Evolutionary conservation across 2,888 invertebrate species (phyloP).

Genomic region (Myathropa florea): DNA sequence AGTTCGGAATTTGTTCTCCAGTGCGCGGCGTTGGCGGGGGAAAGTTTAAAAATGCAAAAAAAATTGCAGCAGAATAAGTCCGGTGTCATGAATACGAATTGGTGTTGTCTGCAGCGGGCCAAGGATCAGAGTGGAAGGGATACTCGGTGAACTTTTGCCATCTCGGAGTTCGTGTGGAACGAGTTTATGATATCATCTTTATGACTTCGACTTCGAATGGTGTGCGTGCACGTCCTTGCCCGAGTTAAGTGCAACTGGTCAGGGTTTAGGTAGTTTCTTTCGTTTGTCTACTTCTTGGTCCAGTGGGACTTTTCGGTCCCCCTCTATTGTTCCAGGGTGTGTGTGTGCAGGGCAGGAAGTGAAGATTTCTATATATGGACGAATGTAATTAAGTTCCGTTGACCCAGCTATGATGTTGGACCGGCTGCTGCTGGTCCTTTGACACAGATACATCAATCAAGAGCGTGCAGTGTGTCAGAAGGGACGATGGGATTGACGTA

Average conservation of each 20-base stretch:
- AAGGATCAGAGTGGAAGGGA: neutral
- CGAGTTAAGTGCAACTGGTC: neutral
- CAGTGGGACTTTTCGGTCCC: no score
- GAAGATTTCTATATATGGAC: no score
- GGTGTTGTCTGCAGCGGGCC: neutral
- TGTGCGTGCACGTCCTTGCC: conserved; percentile 2
- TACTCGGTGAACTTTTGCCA: neutral
- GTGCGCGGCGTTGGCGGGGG: neutral
- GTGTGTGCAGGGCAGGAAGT: neutral
- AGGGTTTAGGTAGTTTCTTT: neutral
- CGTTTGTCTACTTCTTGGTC: neutral
- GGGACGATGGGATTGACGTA: neutral
- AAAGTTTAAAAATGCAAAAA: neutral
- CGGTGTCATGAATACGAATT: neutral
- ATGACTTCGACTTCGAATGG: conserved; percentile 1
- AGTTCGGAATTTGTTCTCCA: neutral
- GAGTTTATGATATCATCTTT: conserved; percentile 10
- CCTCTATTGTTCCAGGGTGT: no score
- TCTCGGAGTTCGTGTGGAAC: conserved; percentile 18
- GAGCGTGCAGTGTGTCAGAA: neutral
- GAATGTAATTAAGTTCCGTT: neutral
- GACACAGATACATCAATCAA: conserved; percentile 20
- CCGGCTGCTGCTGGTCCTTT: neutral
- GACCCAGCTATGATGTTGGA: no score
- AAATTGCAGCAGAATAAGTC: neutral